phyloP scores from a whole-genome alignment of 2,797 vertebrate genomes.

The Hemitrygon akajei region DNA sequence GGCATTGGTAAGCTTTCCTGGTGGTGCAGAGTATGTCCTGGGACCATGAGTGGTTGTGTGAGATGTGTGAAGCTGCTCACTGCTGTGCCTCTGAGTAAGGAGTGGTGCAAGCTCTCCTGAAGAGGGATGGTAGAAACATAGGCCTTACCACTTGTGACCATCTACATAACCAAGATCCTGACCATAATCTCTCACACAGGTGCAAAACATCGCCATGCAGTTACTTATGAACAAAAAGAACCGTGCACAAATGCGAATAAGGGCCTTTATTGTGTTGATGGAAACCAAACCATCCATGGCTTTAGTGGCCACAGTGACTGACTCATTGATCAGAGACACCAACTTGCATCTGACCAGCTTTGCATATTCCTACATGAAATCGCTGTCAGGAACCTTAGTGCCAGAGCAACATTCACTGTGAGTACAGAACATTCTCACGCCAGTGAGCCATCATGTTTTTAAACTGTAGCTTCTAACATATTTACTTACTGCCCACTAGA shows the following conservation, averaged over 20 bases:
- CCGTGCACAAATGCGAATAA: not conserved
- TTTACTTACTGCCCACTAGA: too few relatives aligned
- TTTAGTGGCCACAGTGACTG: not conserved
- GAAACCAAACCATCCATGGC: slow-evolving; percentile 16
- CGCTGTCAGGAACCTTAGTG: not conserved
- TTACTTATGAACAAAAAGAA: slow-evolving; percentile 7
- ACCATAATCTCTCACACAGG: not conserved
- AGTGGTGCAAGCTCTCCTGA: too few relatives aligned
- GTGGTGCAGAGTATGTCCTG: too few relatives aligned
- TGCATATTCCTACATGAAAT: slow-evolving; percentile 23
- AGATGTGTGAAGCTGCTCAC: too few relatives aligned
- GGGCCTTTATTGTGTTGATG: not conserved
- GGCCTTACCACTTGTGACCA: not conserved
- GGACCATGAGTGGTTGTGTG: too few relatives aligned
- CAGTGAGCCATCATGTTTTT: not conserved
- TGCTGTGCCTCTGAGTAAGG: too few relatives aligned
- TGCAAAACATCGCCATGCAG: not conserved
- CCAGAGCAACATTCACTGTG: slow-evolving; percentile 9
- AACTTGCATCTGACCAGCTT: slow-evolving; percentile 4
- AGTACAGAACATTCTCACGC: not conserved
- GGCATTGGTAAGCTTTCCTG: too few relatives aligned
- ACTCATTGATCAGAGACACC: not conserved
- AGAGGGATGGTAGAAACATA: not conserved
- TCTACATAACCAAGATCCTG: too few relatives aligned
- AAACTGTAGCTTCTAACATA: not conserved